A percentile compares a stretch with the other conserved stretches of the same genome.
These are phyloP conservation scores for Lypha dubia DNA, from an alignment of 2,888 invertebrate species.

Conservation along the genomic window DNA sequence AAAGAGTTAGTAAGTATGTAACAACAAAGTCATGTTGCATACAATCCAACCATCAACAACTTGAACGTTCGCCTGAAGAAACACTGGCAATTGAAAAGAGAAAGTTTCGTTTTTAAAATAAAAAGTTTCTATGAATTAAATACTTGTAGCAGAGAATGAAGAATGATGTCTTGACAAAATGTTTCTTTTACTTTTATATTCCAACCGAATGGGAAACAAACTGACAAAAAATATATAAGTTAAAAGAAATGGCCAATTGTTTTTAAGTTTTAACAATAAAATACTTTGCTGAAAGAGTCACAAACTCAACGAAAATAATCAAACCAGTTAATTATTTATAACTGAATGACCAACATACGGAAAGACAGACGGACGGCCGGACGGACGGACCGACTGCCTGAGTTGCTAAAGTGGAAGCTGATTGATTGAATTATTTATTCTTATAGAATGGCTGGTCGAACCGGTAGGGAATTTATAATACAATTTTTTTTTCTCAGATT, in stretches of 20 bases:
- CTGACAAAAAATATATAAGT: constrained; percentile 22
- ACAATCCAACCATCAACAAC: constrained; percentile 23
- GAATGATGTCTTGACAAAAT: constrained; percentile 56
- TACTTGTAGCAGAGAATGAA: constrained; percentile 1
- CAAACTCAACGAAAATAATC: not conserved
- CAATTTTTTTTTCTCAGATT: not conserved
- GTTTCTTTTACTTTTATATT: constrained; percentile 1
- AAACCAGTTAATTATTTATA: constrained; percentile 42
- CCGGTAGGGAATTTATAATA: constrained; percentile 18
- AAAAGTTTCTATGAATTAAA: constrained; percentile 40
- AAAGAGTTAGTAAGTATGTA: not conserved
- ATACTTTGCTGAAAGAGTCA: constrained; percentile 18
- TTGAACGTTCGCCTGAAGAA: constrained; percentile 9
- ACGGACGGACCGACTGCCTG: constrained; percentile 7
- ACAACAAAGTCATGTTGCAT: constrained; percentile 17
- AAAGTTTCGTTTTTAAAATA: constrained; percentile 48
- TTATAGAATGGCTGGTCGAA: constrained; percentile 9
- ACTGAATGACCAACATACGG: constrained; percentile 48
- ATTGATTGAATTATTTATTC: constrained; percentile 22
- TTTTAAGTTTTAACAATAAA: constrained; percentile 42
- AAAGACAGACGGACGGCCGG: not conserved
- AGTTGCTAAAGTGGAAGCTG: not conserved
- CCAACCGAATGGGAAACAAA: constrained; percentile 11
- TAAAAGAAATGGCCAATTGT: constrained; percentile 36
- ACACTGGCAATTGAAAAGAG: constrained; percentile 64